Evolutionary conservation across 35 echinoderm and acorn worm genomes (phyloP), one percentile per base, ranked within the genome.

Genomic region (Apostichopus californicus): DNA sequence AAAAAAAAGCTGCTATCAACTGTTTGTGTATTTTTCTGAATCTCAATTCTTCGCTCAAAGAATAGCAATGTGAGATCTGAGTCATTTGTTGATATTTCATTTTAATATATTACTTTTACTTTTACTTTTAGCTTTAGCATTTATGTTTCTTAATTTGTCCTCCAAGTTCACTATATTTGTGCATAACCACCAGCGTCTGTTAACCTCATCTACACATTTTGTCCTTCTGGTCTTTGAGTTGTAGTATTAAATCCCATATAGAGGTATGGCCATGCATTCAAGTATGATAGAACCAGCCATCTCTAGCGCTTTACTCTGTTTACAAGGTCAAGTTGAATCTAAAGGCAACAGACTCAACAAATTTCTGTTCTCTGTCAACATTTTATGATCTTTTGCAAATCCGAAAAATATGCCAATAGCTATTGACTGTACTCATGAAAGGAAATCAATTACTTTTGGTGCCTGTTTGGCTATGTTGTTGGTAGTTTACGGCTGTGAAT

Each of bases 401-500:
- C 80, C 55, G 80, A 55, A 8, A 14, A 3, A 56, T 46, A 83
- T 83, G 80, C 55, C 80, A 83, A 83, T 83, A 83, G 80, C 55
- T 83, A 53, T 83, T 56, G 55, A n/a, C 55, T 57, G 23, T 85
- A 59, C 71, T 75, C 55, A 59, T 85, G 81, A 25, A 85, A 14
- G 55, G 56, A 59, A 85, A 59, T 59, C 81, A 85, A 85, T 85
- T 85, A 85, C 56, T 58, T 4, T 17, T 85, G 81, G 81, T 85
- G 81, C 81, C 81, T 85, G 54, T 25, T 8, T 85, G 81, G 57
- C 81, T 57, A 85, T n/a, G 22, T 10, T 60, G 55, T 58, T 85
- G 25, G 57, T 59, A 25, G 81, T 85, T 85, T 85, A 85, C n/a
- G 81, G 81, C 81, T 55, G 56, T 85, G 81, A 85, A 85, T 85